These are phyloP conservation scores for mouse (Mus musculus) DNA, from an alignment of 2,113 vertebrate genomes.

Conservation along the genomic window GRCm39 chr13:44223001-44223500, in stretches of 20 bases:
- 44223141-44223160: background rate
- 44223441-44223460: background rate
- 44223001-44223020: background rate
- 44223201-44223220: background rate
- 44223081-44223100: background rate
- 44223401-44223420: too few species aligned
- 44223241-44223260: background rate
- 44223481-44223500: background rate
- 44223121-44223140: background rate
- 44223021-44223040: background rate
- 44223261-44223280: background rate
- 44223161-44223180: background rate
- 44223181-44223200: background rate
- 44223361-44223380: background rate
- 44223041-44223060: background rate
- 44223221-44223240: background rate
- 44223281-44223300: constrained; percentile 3
- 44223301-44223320: background rate
- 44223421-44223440: background rate
- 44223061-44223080: background rate
- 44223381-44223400: background rate
- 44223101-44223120: background rate
- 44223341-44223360: background rate
- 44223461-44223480: background rate
- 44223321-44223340: background rate